A percentile compares a stretch with the other conserved stretches of the same genome.
These are phyloP conservation scores for Orthonyx spaldingii DNA, from an alignment of 2,113 vertebrate species.

Conservation along the genomic window DNA sequence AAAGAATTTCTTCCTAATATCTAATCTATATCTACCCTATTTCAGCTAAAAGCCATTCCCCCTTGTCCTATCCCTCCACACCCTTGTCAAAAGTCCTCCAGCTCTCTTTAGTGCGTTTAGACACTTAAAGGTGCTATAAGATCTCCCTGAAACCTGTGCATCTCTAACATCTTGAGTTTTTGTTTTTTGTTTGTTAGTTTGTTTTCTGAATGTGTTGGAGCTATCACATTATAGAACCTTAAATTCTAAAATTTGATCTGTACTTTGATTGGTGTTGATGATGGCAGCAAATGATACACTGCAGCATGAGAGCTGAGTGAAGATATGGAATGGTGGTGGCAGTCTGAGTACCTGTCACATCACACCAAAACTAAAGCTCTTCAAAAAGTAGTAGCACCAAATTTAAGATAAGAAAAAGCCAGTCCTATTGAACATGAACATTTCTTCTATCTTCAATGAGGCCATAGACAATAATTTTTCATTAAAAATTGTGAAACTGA, in stretches of 20 bases:
- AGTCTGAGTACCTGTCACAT: not conserved
- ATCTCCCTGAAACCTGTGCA: not conserved
- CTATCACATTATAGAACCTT: not conserved
- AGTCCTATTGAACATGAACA: fast-evolving
- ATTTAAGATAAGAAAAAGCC: not conserved
- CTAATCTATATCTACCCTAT: not conserved
- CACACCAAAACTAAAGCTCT: not conserved
- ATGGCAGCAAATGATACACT: not conserved
- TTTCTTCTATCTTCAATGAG: not conserved
- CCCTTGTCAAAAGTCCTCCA: not conserved
- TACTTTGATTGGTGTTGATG: not conserved
- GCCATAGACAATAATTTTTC: not conserved
- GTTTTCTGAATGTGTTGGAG: not conserved
- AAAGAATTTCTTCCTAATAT: not conserved
- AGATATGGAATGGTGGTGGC: fast-evolving
- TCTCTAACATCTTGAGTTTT: not conserved
- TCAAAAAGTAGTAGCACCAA: not conserved
- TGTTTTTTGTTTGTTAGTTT: not conserved
- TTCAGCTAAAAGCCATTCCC: not conserved
- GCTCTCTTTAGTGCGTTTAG: not conserved
- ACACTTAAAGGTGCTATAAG: not conserved
- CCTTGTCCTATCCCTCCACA: not conserved
- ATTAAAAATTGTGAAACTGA: not conserved
- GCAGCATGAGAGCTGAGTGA: not conserved
- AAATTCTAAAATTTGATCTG: not conserved